A percentile compares a stretch with the other conserved stretches of the same genome.
Evolutionary conservation across 2,888 invertebrate species (phyloP).

Genomic region (Drosophila silvestris): DNA sequence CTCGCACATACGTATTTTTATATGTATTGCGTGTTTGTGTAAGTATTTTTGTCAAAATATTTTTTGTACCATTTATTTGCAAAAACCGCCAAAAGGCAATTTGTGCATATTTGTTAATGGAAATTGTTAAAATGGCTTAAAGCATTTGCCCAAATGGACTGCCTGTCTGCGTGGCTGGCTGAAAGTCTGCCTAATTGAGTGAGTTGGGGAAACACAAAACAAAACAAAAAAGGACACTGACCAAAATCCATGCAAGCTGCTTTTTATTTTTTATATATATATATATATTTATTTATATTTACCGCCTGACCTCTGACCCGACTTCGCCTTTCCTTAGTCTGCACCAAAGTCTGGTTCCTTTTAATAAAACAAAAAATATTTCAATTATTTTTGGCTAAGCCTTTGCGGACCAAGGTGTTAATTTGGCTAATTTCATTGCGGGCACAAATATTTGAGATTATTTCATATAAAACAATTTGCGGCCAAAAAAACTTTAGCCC

Average conservation of each 20-base stretch:
- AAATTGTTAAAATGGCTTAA: conserved; percentile 83
- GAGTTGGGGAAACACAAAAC: conserved; percentile 43
- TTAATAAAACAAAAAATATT: conserved; percentile 77
- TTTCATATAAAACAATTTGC: conserved; percentile 72
- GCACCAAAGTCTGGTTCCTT: conserved; percentile 38
- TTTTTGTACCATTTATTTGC: conserved; percentile 73
- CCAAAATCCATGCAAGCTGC: conserved; percentile 31
- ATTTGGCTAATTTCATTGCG: conserved; percentile 79
- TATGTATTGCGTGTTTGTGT: conserved; percentile 26
- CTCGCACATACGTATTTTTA: background rate
- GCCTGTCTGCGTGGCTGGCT: conserved; percentile 17
- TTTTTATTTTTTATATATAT: conserved; percentile 4
- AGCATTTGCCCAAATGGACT: conserved; percentile 73
- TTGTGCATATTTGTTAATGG: conserved; percentile 82
- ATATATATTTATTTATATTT: conserved; percentile 24
- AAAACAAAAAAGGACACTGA: conserved; percentile 47
- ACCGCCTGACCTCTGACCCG: conserved; percentile 6
- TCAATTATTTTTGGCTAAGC: conserved; percentile 74
- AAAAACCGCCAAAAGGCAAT: conserved; percentile 81
- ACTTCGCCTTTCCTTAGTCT: conserved; percentile 6
- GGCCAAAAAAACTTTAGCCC: conserved; percentile 41
- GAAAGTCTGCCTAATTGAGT: conserved; percentile 66
- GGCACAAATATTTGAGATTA: conserved; percentile 77
- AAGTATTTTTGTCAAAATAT: conserved; percentile 75
- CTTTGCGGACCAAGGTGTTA: conserved; percentile 73